These are phyloP conservation scores for Pao palembangensis DNA, from an alignment of 2,113 vertebrate species.

Conservation along the genomic window DNA sequence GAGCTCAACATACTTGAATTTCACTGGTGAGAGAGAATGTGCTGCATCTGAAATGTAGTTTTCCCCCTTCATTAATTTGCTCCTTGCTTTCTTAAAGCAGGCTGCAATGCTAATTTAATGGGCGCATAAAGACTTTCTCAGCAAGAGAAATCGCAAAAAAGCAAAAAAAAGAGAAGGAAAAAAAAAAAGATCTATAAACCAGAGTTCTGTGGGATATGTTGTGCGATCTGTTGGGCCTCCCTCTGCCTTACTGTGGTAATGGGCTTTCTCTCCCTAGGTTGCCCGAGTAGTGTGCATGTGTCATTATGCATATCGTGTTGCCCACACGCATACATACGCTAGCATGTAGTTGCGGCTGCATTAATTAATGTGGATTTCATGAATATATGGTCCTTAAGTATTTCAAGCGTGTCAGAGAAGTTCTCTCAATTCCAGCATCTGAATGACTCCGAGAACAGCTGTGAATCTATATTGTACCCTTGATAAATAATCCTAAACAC, in stretches of 20 bases:
- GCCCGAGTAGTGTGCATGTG: conserved; percentile 26
- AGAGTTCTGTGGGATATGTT: conserved; percentile 45
- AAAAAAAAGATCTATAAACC: conserved; percentile 43
- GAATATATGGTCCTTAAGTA: conserved; percentile 20
- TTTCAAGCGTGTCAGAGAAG: conserved; percentile 29
- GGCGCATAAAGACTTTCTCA: conserved; percentile 40
- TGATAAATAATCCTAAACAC: conserved; percentile 31
- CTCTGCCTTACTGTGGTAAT: conserved; percentile 44
- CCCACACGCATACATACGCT: conserved; percentile 15
- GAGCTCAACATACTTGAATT: conserved; percentile 14
- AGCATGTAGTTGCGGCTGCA: conserved; percentile 15
- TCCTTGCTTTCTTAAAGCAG: conserved; percentile 35
- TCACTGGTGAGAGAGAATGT: conserved; percentile 25
- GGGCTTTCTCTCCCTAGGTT: conserved; percentile 40
- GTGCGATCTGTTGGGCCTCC: conserved; percentile 23
- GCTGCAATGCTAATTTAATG: conserved; percentile 53
- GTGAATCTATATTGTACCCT: conserved; percentile 24
- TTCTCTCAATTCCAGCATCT: conserved; percentile 26
- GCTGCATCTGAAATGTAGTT: conserved; percentile 38
- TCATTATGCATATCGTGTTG: conserved; percentile 26
- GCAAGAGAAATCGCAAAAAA: conserved; percentile 15
- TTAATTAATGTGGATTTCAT: conserved; percentile 34
- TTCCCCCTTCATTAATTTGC: conserved; percentile 56
- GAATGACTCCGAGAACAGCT: conserved; percentile 19
- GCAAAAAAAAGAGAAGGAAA: conserved; percentile 10